phyloP scores from a whole-genome alignment of 64 coral and sea anemone species.

The Dendronephthya gigantea region DNA sequence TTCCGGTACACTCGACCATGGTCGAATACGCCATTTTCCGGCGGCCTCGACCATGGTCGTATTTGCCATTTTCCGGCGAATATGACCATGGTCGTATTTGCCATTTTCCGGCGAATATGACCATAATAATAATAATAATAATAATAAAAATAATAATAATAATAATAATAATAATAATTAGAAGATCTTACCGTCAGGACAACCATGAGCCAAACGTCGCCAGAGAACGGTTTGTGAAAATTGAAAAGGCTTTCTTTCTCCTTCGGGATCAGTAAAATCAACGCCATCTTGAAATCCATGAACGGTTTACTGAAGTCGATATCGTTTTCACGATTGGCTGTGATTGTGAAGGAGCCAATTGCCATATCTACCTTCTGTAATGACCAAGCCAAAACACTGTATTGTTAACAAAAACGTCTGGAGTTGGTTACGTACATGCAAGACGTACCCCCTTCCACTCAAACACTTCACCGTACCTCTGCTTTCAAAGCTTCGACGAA shows the following conservation, averaged over 20 bases:
- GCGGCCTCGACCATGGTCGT: too few relatives aligned
- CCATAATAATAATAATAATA: too few relatives aligned
- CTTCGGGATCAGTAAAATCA: slow-evolving; percentile 65
- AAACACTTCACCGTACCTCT: neutral
- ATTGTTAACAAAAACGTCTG: neutral
- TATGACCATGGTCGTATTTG: too few relatives aligned
- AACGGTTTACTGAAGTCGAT: slow-evolving; percentile 98
- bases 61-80: too few relatives aligned
- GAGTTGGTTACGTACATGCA: neutral
- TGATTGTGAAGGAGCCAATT: slow-evolving; percentile 73
- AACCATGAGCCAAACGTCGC: neutral
- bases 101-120: too few relatives aligned
- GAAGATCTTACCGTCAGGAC: neutral
- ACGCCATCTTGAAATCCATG: slow-evolving; percentile 83
- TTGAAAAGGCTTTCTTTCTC: slow-evolving; percentile 36
- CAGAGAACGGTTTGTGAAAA: slow-evolving; percentile 14
- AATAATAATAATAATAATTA: too few relatives aligned
- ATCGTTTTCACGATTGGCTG: slow-evolving; percentile 45
- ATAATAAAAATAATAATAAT: too few relatives aligned
- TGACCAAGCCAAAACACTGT: neutral
- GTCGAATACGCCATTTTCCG: too few relatives aligned
- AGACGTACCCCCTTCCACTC: too few relatives aligned
- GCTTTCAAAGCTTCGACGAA: neutral
- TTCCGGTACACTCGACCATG: too few relatives aligned
- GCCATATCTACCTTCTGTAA: slow-evolving; percentile 67